Evolutionary conservation across 2,113 vertebrate genomes (phyloP).

Genomic region (Triplophysa dalaica): DNA sequence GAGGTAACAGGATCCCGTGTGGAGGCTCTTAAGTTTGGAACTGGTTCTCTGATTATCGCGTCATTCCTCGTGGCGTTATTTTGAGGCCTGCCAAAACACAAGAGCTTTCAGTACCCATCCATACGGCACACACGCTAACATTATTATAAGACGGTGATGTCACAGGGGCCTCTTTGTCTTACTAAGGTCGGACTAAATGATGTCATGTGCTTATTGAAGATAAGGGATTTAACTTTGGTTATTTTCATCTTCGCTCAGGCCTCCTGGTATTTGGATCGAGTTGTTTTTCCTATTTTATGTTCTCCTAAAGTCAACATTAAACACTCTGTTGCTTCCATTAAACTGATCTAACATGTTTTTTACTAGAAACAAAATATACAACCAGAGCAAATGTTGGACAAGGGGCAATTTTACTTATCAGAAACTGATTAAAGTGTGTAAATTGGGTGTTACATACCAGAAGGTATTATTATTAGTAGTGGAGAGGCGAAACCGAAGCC

Average conservation of each 20-base stretch:
- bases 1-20: conserved; percentile 19
- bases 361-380: no score
- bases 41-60: conserved; percentile 36
- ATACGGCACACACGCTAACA: background rate
- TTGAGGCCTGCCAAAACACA: conserved; percentile 15
- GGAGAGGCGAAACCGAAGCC: no score
- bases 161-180: conserved; percentile 8
- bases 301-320: conserved; percentile 3
- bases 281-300: conserved; percentile 38
- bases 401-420: no score
- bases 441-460: no score
- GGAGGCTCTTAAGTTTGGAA: conserved; percentile 40
- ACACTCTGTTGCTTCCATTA: no score
- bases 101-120: conserved; percentile 6
- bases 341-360: no score
- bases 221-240: background rate
- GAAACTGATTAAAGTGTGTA: no score
- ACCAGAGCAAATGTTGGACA: no score
- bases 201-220: conserved; percentile 27
- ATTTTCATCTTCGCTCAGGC: background rate
- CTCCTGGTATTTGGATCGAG: background rate
- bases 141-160: conserved; percentile 25
- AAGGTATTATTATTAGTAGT: no score
- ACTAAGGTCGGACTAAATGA: conserved; percentile 11
- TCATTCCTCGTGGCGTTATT: conserved; percentile 14